phyloP scores from a whole-genome alignment of 2,113 vertebrate genomes.

The Lagopus muta region DNA sequence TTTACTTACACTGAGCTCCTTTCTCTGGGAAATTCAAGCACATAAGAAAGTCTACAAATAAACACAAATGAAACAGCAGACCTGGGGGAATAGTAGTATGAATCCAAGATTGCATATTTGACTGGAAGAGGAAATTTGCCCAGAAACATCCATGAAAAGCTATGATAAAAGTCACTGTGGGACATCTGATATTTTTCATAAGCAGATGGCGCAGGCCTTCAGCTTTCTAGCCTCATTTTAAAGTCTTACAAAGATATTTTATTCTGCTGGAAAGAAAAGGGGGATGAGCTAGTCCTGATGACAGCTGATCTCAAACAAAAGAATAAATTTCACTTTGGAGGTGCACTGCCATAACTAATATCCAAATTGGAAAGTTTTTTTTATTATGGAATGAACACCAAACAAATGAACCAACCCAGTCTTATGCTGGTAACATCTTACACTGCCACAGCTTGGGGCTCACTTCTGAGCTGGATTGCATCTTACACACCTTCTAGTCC shows the following conservation, averaged over 20 bases:
- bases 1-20: background rate
- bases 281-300: background rate
- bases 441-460: background rate
- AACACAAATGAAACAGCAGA: background rate
- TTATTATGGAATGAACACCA: background rate
- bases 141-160: background rate
- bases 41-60: background rate
- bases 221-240: slow-evolving; percentile 28
- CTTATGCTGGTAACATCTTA: background rate
- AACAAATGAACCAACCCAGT: background rate
- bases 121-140: background rate
- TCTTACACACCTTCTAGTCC: background rate
- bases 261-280: background rate
- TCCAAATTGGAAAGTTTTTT: background rate
- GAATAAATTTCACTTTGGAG: background rate
- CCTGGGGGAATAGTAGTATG: background rate
- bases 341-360: background rate
- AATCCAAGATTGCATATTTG: background rate
- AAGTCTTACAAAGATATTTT: background rate
- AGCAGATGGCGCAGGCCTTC: background rate
- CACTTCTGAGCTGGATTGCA: background rate
- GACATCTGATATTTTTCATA: background rate
- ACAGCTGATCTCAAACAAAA: background rate
- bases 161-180: background rate
- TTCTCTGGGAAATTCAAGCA: background rate